Percentiles rank a stretch among this genome's conserved stretches.
These are phyloP conservation scores for Agapornis canus DNA, from an alignment of 2,797 vertebrate genomes.

Conservation along the genomic window DNA sequence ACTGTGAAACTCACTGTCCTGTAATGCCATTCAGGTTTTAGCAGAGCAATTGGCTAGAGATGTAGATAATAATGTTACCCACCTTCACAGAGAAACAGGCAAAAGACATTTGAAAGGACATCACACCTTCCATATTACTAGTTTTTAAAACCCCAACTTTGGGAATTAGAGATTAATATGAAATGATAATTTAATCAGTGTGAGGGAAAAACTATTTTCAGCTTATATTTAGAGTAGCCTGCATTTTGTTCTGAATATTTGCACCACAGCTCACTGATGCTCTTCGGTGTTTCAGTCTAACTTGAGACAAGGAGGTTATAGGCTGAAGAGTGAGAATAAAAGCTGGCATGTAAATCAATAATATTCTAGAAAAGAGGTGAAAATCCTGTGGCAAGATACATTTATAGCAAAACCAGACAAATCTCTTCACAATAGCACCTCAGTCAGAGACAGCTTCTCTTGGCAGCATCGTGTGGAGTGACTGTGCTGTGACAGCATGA, in stretches of 20 bases:
- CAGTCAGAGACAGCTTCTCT: background rate
- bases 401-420: background rate
- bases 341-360: background rate
- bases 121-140: background rate
- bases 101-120: background rate
- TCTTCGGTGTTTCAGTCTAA: background rate
- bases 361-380: background rate
- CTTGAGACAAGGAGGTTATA: background rate
- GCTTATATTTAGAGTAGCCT: background rate
- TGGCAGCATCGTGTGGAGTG: background rate
- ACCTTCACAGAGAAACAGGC: background rate
- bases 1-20: background rate
- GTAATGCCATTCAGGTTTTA: background rate
- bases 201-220: background rate
- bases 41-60: background rate
- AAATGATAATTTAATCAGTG: background rate
- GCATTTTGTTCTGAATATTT: background rate
- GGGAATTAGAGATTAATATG: background rate
- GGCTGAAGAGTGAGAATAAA: background rate
- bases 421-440: background rate
- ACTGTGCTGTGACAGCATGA: background rate
- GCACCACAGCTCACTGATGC: background rate
- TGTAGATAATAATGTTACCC: background rate
- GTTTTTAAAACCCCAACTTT: background rate
- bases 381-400: background rate